Evolutionary conservation across 2,113 vertebrate species (phyloP), one percentile per base, ranked within the genome.

Genomic region (Zosterops pallidus): DNA sequence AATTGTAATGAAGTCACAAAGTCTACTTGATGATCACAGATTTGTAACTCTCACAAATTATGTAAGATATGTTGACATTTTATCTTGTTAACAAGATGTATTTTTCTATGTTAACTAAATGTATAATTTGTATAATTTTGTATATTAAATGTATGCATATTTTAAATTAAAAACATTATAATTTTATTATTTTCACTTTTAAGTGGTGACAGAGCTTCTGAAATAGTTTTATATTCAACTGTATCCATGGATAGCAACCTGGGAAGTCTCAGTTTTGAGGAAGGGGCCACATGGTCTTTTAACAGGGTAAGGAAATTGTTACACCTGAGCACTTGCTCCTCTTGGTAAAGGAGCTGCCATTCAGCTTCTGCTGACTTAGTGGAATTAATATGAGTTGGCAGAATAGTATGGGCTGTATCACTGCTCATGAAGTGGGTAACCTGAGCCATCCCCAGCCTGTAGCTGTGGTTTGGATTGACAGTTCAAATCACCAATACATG

Each of bases 71-170:
- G 90, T 91, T 95, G 71, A 93, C 91, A 94, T 96, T 97, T 96
- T 95, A 96, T 97, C 98, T 97, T 98, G 97, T 97, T 97, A 97
- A 91, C 86, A 89, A 98, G 96, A 98, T 94, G 97, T 98, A 98
- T 98, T 98, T 98, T 98, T 98, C 97, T 98, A 98, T 98, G 97
- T 97, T 96, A 93, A 69, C 90, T 85, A 97, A 92, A 98, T 97
- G 97, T 97, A 97, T 96, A 97, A 96, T 98, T 98, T 98, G 95
- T 98, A 98, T 97, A 97, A 97, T 97, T 98, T 98, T 98, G 97
- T 97, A 98, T 94, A 97, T 97, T 97, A 97, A 98, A 97, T 87
- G 96, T 97, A 97, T 96, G 95, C 94, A 97, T 98, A 98, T 98
- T 97, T 96, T 97, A 96, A 96, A 97, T 96, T 95, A 97, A 95